Conservation (phyloP, 1,140 invertebrate species). For the Goniozus legneri region DNA sequence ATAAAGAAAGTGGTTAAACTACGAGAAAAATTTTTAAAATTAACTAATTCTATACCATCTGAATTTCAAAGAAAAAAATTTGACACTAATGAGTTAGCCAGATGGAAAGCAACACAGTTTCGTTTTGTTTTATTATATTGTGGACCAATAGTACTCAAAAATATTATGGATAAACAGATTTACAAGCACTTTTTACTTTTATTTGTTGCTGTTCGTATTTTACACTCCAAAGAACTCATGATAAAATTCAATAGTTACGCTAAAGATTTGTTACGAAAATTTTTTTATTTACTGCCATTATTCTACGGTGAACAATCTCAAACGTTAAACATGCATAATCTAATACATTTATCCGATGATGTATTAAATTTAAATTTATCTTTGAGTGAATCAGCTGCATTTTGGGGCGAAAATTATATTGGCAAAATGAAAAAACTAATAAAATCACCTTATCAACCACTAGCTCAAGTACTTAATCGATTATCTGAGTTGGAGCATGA, state of each 20-base stretch:
- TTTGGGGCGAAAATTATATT: slow-evolving; percentile 7
- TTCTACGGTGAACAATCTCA: slow-evolving; percentile 7
- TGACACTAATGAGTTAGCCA: slow-evolving; percentile 1
- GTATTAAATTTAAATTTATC: neutral
- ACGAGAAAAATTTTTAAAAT: neutral
- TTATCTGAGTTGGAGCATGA: slow-evolving; percentile 3
- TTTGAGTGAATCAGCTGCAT: slow-evolving; percentile 1
- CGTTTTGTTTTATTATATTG: slow-evolving; percentile 7
- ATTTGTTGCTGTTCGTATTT: slow-evolving; percentile 2
- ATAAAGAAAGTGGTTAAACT: neutral
- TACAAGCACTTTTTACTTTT: slow-evolving; percentile 6
- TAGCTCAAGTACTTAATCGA: slow-evolving; percentile 5
- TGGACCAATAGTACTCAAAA: slow-evolving; percentile 1
- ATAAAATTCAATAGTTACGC: neutral
- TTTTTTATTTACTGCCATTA: slow-evolving; percentile 7
- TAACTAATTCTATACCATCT: slow-evolving; percentile 10
- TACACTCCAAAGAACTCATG: neutral
- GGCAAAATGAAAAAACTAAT: slow-evolving; percentile 6
- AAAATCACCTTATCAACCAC: neutral
- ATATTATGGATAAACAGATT: neutral
- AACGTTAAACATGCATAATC: slow-evolving; percentile 5
- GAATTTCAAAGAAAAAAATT: slow-evolving; percentile 18
- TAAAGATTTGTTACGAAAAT: slow-evolving; percentile 7
- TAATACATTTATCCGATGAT: neutral
- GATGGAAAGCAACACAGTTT: slow-evolving; percentile 16